Base-by-base conservation (phyloP, 35 echinoderm and acorn worm genomes). In the Patiria miniata region DNA sequence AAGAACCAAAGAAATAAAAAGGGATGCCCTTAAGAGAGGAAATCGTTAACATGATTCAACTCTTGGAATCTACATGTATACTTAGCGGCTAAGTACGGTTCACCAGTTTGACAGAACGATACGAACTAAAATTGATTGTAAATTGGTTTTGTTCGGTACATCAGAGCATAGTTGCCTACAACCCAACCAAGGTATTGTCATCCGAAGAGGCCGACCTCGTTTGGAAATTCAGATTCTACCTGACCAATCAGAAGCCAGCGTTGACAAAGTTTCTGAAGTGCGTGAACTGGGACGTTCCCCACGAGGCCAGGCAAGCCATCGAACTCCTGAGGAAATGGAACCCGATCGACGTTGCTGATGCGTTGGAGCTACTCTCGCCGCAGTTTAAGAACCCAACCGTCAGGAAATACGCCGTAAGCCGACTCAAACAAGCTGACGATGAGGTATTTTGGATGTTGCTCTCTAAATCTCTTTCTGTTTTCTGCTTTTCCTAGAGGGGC, bases 201-300 rank as follows among this genome's bases (percentile, higher is more conserved):
- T 92, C 93, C 50, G 93, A 95, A 68, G 93, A 95, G 69, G 81
- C 87, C 78, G 96, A 99, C 77, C 83, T 99, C 36, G 82, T 99
- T 7, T 99, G 96, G 96, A 68, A 89, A 55, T 95, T 94, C 56
- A 69, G 96, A n/a, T 99, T 92, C 81, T 99, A 94, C 80, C 87
- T 99, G 33, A 95, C 93, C 83, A 94, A 94, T 83, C 96, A 99
- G 79, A 94, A 94, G 78, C 86, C 88, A 47, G 96, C 96, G 9
- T 90, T 99, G 2, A 99, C 96, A 8, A 99, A 99, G 89, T 99
- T 99, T 77, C 85, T 99, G 12, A 94, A 94, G 55, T 95, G 93
- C 52, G 92, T 94, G 52, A 99, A 99, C 60, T 99, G 96, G 96
- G 93, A 99, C 61, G 86, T 95, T 14, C 65, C 91, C 8, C 96